These are phyloP conservation scores for Aricia agestis DNA, from an alignment of 1,140 invertebrate genomes.

Conservation along the genomic window DNA sequence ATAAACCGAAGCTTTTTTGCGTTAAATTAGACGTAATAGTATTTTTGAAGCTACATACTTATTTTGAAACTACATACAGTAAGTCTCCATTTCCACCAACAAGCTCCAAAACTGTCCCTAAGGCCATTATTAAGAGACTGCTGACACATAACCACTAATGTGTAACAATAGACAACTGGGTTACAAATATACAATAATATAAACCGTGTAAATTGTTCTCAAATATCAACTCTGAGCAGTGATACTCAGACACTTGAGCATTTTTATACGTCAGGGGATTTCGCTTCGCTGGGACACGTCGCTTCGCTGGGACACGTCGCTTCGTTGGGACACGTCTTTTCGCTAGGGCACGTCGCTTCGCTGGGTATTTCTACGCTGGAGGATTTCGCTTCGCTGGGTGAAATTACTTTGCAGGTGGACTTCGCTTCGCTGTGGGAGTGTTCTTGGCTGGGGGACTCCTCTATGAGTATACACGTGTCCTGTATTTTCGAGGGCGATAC, in stretches of 20 bases:
- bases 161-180: conserved; percentile 6
- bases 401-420: neutral
- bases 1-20: too few species aligned
- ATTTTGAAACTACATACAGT: neutral
- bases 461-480: conserved; percentile 47
- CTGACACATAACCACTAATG: neutral
- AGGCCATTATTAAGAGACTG: neutral
- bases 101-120: neutral
- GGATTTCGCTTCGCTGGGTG: neutral
- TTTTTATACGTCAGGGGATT: neutral
- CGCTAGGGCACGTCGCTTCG: neutral
- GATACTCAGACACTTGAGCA: conserved; percentile 11
- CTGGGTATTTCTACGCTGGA: neutral
- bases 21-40: neutral
- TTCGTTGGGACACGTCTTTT: neutral
- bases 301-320: neutral
- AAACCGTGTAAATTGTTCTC: conserved; percentile 20
- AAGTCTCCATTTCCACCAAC: neutral
- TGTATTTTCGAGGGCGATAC: conserved; percentile 28
- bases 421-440: neutral
- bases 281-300: neutral
- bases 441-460: conserved; percentile 25
- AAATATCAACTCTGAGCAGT: conserved; percentile 14
- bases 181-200: conserved; percentile 15
- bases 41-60: neutral